phyloP scores from a whole-genome alignment of 2,797 vertebrate genomes.

The Gallinago nigripennis region DNA sequence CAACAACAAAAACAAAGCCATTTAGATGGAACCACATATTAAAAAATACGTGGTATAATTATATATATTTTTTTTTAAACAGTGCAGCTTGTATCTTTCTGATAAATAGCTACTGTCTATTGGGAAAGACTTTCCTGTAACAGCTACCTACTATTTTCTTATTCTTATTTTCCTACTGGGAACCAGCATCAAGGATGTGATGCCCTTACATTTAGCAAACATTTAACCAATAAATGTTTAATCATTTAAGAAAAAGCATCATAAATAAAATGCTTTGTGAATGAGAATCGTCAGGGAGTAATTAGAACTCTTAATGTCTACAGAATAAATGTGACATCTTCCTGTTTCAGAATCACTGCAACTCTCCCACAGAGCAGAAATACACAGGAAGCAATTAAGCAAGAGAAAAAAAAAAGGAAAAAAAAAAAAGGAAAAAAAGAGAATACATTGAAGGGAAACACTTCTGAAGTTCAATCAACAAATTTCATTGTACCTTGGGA shows the following conservation, averaged over 20 bases:
- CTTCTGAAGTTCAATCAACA: slow-evolving; percentile 27
- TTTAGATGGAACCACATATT: neutral
- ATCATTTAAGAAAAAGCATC: slow-evolving; percentile 55
- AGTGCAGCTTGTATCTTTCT: neutral
- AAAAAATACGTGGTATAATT: slow-evolving; percentile 31
- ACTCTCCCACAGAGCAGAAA: slow-evolving; percentile 35
- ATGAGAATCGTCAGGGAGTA: slow-evolving; percentile 56
- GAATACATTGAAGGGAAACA: neutral
- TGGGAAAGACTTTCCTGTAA: neutral
- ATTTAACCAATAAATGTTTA: slow-evolving; percentile 62
- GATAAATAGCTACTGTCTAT: slow-evolving; percentile 5
- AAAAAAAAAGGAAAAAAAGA: neutral
- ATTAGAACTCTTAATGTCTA: slow-evolving; percentile 60
- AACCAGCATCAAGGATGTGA: slow-evolving; percentile 13
- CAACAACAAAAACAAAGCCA: neutral
- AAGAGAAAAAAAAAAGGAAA: neutral
- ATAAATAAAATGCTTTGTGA: slow-evolving; percentile 63
- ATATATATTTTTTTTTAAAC: slow-evolving; percentile 7
- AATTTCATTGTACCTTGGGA: neutral
- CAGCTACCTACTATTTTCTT: neutral
- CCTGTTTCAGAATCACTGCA: slow-evolving; percentile 11
- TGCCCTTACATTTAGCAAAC: slow-evolving; percentile 48
- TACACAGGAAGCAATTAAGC: slow-evolving; percentile 44
- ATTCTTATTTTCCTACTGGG: slow-evolving; percentile 33
- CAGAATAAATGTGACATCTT: slow-evolving; percentile 58